Base-by-base conservation (phyloP, 2,888 invertebrate species). In the Empis stercorea region DNA sequence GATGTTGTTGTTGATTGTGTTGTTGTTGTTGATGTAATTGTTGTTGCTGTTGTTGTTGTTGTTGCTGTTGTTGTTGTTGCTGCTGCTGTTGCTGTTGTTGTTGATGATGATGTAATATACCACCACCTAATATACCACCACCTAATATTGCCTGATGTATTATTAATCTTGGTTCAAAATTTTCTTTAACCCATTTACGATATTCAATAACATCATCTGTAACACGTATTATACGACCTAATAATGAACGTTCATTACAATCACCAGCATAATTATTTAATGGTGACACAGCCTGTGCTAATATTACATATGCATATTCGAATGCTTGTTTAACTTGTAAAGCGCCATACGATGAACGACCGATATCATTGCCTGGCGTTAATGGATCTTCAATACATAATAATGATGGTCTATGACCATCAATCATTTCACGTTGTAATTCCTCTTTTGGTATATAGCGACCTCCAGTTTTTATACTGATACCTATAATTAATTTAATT, bases 311-410 rank as follows among this genome's bases (percentile, higher is more conserved):
- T 51, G 97, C 97, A 75, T 91, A 92, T 71, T 94, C 94, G 73
- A 97, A 99, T 51, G 96, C 93, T 72, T 88, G 84, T 66, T 87
- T 87, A 15, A 87, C 87, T 67, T 76, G 68, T 36, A 72, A 56
- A 37, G 68, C 70, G 14, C 70, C 95, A 70, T 95, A 96, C 61
- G 95, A 95, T 66, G 94, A 94, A 57, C 95, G 81, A 10, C 97
- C 97, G 66, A 99, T 96, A 70, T 97, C 97, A 70, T 99, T 99
- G 55, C 87, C 93, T 14, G 92, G 81, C 52, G 91, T 89, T 39
- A 99, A 76, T 17, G 99, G 99, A 74, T 99, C 99, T 73, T 97
- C 96, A 58, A 99, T 96, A 66, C 95, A 96, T 54, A 99, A 74
- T 63, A 96, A 73, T 53, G 95, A 93, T 17, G 92, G 92, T 43